Base-by-base conservation (phyloP, 2,888 invertebrate species). In the Yponomeuta sedellus region DNA sequence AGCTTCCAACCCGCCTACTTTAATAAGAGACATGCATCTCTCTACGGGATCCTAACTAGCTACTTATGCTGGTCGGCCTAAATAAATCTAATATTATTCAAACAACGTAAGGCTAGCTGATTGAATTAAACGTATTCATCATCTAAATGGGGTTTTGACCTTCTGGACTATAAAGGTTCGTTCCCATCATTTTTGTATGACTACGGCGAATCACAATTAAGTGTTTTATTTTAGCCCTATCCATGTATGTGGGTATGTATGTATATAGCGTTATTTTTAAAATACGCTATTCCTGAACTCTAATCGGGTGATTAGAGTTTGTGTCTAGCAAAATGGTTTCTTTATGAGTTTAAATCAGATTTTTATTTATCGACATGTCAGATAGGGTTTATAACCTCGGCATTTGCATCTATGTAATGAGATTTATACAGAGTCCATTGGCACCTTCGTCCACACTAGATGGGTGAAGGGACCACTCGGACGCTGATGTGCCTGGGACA, bases 91-190 rank as follows among this genome's bases (percentile, higher is more conserved):
- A 52, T 65, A 22, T 40, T 65, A 58, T 65, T 40, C 64, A 28
- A 64, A 44, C 39, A 44, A 44, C 52, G 69, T 1, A 34, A 34
- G 69, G 70, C 68, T 70, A 74, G 71, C 75, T 85, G 85, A 86
- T 87, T 86, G 79, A 87, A 87, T 87, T 86, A 83, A 78, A 70
- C 73, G 69, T 77, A 87, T 88, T 75, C 78, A 86, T 88, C 87
- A 86, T 81, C 68, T 76, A 78, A 81, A 83, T 82, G 75, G 76
- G 74, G 75, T 68, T 69, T 72, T 75, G 75, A 77, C 79, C 77
- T 77, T 74, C 68, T 52, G 44, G 44, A 52, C 1, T 52, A 6
- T 16, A 52, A 52, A 52, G 44, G 44, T 16, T 5, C 44, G 44
- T 16, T 52, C 16, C 4, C 16, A 16, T 5, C 4, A 16, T 16